Percentiles rank a stretch among this genome's conserved stretches.
These are phyloP conservation scores for Rhinella marina DNA, from an alignment of 2,797 vertebrate species.

Conservation along the genomic window DNA sequence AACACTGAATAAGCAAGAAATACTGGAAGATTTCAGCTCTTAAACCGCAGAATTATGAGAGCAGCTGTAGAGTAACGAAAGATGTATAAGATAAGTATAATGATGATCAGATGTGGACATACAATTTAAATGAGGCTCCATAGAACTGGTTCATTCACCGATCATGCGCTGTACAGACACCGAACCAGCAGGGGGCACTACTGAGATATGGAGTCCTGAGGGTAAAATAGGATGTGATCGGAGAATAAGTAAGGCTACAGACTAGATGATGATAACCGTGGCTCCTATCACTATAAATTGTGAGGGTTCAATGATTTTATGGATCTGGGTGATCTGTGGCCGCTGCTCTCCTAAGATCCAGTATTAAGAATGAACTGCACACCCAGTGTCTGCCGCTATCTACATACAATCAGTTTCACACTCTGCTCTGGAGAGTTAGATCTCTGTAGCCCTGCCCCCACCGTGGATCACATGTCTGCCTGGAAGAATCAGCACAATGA, in stretches of 20 bases:
- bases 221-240: background rate
- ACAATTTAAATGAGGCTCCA: too few relatives aligned
- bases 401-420: constrained; percentile 76
- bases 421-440: constrained; percentile 68
- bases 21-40: too few relatives aligned
- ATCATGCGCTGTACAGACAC: background rate
- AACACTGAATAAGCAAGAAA: background rate
- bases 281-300: too few relatives aligned
- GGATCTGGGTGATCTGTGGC: too few relatives aligned
- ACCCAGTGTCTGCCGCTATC: background rate
- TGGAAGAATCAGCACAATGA: constrained; percentile 87
- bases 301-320: too few relatives aligned
- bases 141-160: too few relatives aligned
- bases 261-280: too few relatives aligned
- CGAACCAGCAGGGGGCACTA: background rate
- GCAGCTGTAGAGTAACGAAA: background rate
- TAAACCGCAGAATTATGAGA: too few relatives aligned
- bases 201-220: background rate
- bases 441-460: constrained; percentile 77
- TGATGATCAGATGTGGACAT: too few relatives aligned
- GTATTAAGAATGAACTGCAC: too few relatives aligned
- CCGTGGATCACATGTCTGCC: constrained; percentile 77
- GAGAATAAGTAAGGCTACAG: background rate
- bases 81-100: too few relatives aligned
- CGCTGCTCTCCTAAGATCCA: too few relatives aligned